Percentiles rank a stretch among this genome's conserved stretches.
phyloP scores from a whole-genome alignment of 2,888 invertebrate genomes.

The Himalopsyche kuldschensis region DNA sequence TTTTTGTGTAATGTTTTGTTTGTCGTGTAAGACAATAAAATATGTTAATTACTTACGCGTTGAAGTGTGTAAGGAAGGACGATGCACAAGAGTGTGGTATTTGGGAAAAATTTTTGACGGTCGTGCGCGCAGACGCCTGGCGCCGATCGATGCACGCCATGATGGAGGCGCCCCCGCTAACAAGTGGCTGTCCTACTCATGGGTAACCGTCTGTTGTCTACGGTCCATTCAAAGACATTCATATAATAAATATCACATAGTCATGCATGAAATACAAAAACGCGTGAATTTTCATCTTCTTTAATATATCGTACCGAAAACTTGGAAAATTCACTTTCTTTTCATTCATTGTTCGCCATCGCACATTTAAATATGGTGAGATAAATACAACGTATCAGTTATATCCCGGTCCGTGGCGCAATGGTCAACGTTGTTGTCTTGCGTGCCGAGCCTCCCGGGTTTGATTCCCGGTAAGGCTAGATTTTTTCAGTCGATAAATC shows the following conservation, averaged over 20 bases:
- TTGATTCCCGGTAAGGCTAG: too few species aligned
- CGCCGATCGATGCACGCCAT: slow-evolving; percentile 20
- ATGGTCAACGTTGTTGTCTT: too few species aligned
- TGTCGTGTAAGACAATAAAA: neutral
- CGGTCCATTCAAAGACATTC: neutral
- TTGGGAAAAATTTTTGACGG: neutral
- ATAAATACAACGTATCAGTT: too few species aligned
- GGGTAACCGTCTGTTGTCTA: neutral
- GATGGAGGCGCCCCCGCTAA: neutral
- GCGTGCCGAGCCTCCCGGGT: too few species aligned
- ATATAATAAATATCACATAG: neutral
- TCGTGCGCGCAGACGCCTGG: neutral
- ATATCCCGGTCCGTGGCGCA: too few species aligned
- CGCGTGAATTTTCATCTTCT: too few species aligned
- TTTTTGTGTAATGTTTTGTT: neutral
- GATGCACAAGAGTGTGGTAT: neutral
- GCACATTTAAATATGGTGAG: too few species aligned
- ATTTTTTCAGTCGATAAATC: too few species aligned
- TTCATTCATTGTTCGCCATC: too few species aligned
- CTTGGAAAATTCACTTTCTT: too few species aligned
- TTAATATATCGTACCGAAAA: too few species aligned
- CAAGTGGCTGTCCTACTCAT: slow-evolving; percentile 11
- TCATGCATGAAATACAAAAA: too few species aligned
- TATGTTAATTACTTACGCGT: neutral
- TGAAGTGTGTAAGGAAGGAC: neutral